Evolutionary conservation across 2,797 vertebrate genomes (phyloP).

Genomic region (Lateolabrax maculatus): DNA sequence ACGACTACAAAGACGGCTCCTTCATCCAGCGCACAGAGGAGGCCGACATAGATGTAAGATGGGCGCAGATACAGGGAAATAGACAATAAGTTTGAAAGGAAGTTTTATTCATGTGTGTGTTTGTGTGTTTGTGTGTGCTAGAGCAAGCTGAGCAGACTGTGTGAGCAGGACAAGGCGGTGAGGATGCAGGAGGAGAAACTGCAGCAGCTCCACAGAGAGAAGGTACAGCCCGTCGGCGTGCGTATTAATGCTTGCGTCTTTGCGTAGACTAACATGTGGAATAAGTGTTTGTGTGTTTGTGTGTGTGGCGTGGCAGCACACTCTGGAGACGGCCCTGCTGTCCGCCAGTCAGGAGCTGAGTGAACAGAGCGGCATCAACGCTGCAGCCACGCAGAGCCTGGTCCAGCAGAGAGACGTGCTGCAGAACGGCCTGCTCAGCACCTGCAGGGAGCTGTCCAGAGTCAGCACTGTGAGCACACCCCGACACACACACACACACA

Average conservation of each 20-base stretch:
- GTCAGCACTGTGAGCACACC: slow-evolving; percentile 88
- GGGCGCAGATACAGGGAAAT: background rate
- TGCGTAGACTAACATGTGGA: background rate
- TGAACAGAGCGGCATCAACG: slow-evolving; percentile 89
- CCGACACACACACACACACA: background rate
- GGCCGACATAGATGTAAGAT: slow-evolving; percentile 92
- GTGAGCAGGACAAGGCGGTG: slow-evolving; percentile 95
- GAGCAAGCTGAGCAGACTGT: slow-evolving; percentile 94
- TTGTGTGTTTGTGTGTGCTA: slow-evolving; percentile 66
- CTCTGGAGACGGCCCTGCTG: slow-evolving; percentile 95
- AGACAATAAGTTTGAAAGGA: background rate
- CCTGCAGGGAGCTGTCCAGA: slow-evolving; percentile 93
- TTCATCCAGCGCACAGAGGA: slow-evolving; percentile 89
- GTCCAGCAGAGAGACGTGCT: slow-evolving; percentile 94
- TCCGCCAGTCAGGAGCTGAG: slow-evolving; percentile 96
- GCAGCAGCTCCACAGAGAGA: slow-evolving; percentile 97
- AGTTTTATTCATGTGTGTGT: slow-evolving; percentile 13
- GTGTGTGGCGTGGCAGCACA: slow-evolving; percentile 86
- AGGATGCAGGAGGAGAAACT: slow-evolving; percentile 94
- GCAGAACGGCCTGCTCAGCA: slow-evolving; percentile 95
- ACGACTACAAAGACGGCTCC: slow-evolving; percentile 88
- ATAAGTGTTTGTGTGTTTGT: slow-evolving; percentile 27
- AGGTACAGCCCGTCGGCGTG: slow-evolving; percentile 85
- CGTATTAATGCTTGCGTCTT: background rate
- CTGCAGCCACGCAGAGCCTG: slow-evolving; percentile 88